Conservation (phyloP, 1,140 invertebrate genomes). For the Nylanderia fulva region DNA sequence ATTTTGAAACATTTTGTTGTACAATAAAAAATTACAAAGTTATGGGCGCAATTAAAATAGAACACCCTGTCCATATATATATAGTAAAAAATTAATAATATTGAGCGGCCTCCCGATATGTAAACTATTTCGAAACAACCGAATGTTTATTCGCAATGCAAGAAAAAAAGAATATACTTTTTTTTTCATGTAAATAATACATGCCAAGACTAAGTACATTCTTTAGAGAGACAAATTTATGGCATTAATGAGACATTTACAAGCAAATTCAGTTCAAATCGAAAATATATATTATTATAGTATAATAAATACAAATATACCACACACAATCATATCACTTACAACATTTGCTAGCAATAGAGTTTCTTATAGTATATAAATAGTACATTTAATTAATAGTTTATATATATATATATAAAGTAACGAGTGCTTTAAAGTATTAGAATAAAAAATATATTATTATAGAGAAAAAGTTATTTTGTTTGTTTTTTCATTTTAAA, state of each 20-base stretch:
- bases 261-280: conserved; percentile 44
- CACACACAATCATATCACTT: conserved; percentile 22
- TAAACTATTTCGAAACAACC: conserved; percentile 39
- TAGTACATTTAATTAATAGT: neutral
- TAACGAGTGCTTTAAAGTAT: conserved; percentile 19
- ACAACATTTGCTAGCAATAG: conserved; percentile 19
- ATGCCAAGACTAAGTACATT: conserved; percentile 52
- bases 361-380: too few species aligned
- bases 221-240: conserved; percentile 9
- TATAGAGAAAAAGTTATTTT: neutral
- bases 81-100: conserved; percentile 45
- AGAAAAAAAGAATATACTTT: conserved; percentile 45
- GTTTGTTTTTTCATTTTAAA: neutral
- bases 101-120: neutral
- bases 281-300: conserved; percentile 20
- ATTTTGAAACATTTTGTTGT: too few species aligned
- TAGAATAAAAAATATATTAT: neutral
- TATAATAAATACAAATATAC: conserved; percentile 15
- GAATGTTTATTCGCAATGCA: conserved; percentile 38
- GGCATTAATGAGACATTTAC: conserved; percentile 48
- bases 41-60: too few species aligned
- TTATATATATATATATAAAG: conserved; percentile 4
- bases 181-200: conserved; percentile 72
- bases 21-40: too few species aligned
- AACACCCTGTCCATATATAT: too few species aligned